A percentile compares a stretch with the other conserved stretches of the same genome.
These are phyloP conservation scores for Eilema griseolum DNA, from an alignment of 2,888 invertebrate genomes.

Conservation along the genomic window DNA sequence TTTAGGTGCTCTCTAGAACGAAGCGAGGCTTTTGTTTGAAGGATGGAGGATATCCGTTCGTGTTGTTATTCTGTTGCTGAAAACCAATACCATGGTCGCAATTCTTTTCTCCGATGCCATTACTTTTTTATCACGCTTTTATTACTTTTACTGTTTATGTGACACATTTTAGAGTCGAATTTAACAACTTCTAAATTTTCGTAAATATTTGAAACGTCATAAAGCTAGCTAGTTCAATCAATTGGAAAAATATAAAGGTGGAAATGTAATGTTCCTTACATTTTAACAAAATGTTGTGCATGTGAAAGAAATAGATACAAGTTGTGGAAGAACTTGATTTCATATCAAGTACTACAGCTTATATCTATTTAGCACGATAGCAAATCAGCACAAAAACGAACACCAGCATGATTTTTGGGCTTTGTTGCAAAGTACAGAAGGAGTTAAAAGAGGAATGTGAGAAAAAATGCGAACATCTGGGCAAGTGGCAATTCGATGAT, in stretches of 20 bases:
- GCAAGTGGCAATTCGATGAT: no score
- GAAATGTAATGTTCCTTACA: no score
- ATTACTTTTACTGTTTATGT: background rate
- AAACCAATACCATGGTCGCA: background rate
- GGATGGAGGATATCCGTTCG: constrained; percentile 9
- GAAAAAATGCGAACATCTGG: no score
- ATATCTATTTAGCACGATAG: background rate
- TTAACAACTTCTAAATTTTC: constrained; percentile 4
- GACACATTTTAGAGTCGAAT: background rate
- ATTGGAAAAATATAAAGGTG: background rate
- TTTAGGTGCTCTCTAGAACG: constrained; percentile 22
- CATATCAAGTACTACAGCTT: background rate
- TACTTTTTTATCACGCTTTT: background rate
- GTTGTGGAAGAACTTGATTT: no score
- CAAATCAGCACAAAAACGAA: background rate
- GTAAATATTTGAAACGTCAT: background rate
- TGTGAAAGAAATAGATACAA: no score
- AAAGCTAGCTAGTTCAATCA: background rate
- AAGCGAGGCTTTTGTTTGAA: constrained; percentile 2
- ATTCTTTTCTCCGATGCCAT: background rate
- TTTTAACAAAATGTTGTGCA: no score
- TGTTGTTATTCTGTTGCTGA: background rate
- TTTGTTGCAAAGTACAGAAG: no score
- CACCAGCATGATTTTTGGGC: no score
- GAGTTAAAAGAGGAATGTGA: no score